Evolutionary conservation across 2,888 invertebrate species (phyloP).

Genomic region (Acrobeloides nanus): DNA sequence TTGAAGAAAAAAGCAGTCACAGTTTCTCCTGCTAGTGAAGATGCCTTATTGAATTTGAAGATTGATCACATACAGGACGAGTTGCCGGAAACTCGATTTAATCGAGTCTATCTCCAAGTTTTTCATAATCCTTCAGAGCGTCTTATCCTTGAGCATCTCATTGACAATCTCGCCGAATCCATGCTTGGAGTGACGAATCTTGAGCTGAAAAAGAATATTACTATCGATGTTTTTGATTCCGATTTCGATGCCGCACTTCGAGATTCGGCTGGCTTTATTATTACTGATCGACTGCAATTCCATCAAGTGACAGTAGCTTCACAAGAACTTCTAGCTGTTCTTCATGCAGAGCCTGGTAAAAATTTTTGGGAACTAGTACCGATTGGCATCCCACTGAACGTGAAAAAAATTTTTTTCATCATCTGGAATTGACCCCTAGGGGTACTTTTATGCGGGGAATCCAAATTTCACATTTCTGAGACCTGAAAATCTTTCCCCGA

Average conservation of each 20-base stretch:
- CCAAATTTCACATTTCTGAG: too few species aligned
- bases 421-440: too few species aligned
- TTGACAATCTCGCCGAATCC: conserved; percentile 33
- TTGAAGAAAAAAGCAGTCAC: conserved; percentile 27
- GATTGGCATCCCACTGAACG: too few species aligned
- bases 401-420: too few species aligned
- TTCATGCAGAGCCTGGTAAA: conserved; percentile 19
- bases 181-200: conserved; percentile 41
- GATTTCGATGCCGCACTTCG: conserved; percentile 28
- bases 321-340: conserved; percentile 11
- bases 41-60: conserved; percentile 35
- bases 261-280: conserved; percentile 50
- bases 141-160: conserved; percentile 30
- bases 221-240: conserved; percentile 48
- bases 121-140: conserved; percentile 40
- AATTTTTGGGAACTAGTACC: too few species aligned
- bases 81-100: conserved; percentile 27
- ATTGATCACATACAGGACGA: conserved; percentile 37
- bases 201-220: conserved; percentile 52
- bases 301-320: conserved; percentile 35
- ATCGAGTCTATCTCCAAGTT: conserved; percentile 30
- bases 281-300: conserved; percentile 40
- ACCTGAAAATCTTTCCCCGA: too few species aligned
- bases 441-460: too few species aligned
- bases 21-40: conserved; percentile 22